Evolutionary conservation across 1,140 invertebrate genomes (phyloP), one percentile per base, ranked within the genome.

Genomic region (Tetraneura akinire): DNA sequence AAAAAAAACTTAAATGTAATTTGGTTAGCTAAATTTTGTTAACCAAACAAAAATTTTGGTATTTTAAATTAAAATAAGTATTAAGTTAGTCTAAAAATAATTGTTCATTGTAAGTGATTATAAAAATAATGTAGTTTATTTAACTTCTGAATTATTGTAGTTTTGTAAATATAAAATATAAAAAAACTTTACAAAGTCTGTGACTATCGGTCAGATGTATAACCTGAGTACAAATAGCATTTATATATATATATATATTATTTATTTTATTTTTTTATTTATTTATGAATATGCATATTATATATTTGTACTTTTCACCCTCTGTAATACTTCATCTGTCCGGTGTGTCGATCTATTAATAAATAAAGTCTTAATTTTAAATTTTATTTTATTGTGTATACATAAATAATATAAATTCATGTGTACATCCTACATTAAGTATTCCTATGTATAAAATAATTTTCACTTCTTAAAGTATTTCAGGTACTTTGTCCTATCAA

Each of bases 401-500:
- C 11, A n/a, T 26, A 55, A 18, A n/a, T 68, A 68, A 57, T 26
- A 70, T 26, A 70, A 23, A 37, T 37, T 37, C 32, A 37, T 37
- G 3, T 37, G 3, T 37, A 49, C 47, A 71, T 71, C 29, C 68
- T 51, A 51, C 9, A 29, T 29, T 21, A 47, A 68, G 16, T 45
- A 3, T 42, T 47, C 47, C 3, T 45, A 14, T 47, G 18, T 16
- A n/a, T 3, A 14, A 23, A 1, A 3, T 55, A 60, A 21, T 73
- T 82, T 78, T 83, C 80, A 86, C 83, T 91, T 92, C 83, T 92
- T 93, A 60, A 91, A 87, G 82, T 90, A 90, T 83, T 92, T 90
- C 42, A 93, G 85, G 86, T 96, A 96, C 86, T 91, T 90, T 57
- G 87, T 90, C 32, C 90, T 88, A 87, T 94, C 92, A 86, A 92